Conservation (phyloP, 1,140 invertebrate genomes). For the Lepidostoma basale region DNA sequence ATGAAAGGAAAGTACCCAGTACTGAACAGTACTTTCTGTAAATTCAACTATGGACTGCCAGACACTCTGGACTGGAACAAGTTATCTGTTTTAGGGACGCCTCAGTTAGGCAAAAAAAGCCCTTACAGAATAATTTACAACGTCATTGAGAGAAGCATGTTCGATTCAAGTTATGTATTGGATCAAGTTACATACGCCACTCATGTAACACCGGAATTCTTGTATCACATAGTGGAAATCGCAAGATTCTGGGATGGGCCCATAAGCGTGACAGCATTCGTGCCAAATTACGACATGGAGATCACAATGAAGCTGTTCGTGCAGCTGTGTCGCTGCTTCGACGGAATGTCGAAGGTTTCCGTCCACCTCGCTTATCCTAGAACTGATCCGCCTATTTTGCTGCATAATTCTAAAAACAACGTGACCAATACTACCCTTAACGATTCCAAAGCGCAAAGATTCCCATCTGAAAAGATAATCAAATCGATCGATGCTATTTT, state of each 20-base stretch:
- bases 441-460: neutral
- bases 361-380: slow-evolving; percentile 72
- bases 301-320: slow-evolving; percentile 66
- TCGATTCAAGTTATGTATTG: slow-evolving; percentile 51
- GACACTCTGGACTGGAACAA: slow-evolving; percentile 59
- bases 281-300: slow-evolving; percentile 70
- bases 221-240: slow-evolving; percentile 74
- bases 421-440: neutral
- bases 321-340: slow-evolving; percentile 68
- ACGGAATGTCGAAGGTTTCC: slow-evolving; percentile 72
- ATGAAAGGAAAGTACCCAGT: slow-evolving; percentile 58
- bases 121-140: slow-evolving; percentile 71
- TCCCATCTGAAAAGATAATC: too few species aligned
- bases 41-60: slow-evolving; percentile 69
- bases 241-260: slow-evolving; percentile 74
- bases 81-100: slow-evolving; percentile 56
- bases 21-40: slow-evolving; percentile 64
- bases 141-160: slow-evolving; percentile 58
- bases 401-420: neutral
- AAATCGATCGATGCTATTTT: neutral
- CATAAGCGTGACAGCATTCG: slow-evolving; percentile 74
- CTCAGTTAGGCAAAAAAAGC: slow-evolving; percentile 63
- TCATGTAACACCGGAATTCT: slow-evolving; percentile 76
- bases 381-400: slow-evolving; percentile 49
- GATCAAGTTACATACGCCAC: slow-evolving; percentile 70